These are phyloP conservation scores for Rhabdomys pumilio DNA, from an alignment of 2,797 vertebrate genomes.

Conservation along the genomic window DNA sequence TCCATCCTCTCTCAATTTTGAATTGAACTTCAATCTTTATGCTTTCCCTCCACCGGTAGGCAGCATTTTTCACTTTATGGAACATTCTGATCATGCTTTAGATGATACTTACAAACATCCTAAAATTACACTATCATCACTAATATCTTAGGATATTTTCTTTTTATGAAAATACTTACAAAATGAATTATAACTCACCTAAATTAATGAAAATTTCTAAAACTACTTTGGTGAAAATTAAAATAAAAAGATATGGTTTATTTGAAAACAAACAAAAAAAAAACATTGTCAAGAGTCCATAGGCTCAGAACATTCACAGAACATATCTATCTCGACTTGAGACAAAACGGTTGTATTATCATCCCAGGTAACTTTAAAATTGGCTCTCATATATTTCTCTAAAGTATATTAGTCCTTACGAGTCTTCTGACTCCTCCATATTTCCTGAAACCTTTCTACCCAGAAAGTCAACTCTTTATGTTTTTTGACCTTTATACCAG, in stretches of 20 bases:
- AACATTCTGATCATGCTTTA: background rate
- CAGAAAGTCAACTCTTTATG: background rate
- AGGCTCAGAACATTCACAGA: background rate
- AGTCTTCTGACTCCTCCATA: background rate
- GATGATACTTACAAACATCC: background rate
- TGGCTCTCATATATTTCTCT: background rate
- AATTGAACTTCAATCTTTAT: background rate
- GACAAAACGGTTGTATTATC: background rate
- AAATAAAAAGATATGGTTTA: background rate
- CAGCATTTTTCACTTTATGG: background rate
- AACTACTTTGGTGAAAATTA: slow-evolving; percentile 36
- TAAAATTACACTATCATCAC: slow-evolving; percentile 28
- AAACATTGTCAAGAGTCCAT: background rate
- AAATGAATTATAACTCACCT: slow-evolving; percentile 59
- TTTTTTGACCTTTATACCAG: background rate
- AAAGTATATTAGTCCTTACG: background rate
- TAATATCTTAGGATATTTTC: background rate
- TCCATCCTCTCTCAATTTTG: background rate
- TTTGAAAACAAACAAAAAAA: slow-evolving; percentile 1
- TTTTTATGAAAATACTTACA: slow-evolving; percentile 26
- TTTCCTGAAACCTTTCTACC: background rate
- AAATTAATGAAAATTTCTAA: slow-evolving; percentile 33
- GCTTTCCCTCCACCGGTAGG: background rate
- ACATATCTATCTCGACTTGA: background rate
- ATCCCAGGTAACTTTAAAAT: background rate